Evolutionary conservation across 2,888 invertebrate species (phyloP), one percentile per base, ranked within the genome.

Genomic region (Bibio marci): DNA sequence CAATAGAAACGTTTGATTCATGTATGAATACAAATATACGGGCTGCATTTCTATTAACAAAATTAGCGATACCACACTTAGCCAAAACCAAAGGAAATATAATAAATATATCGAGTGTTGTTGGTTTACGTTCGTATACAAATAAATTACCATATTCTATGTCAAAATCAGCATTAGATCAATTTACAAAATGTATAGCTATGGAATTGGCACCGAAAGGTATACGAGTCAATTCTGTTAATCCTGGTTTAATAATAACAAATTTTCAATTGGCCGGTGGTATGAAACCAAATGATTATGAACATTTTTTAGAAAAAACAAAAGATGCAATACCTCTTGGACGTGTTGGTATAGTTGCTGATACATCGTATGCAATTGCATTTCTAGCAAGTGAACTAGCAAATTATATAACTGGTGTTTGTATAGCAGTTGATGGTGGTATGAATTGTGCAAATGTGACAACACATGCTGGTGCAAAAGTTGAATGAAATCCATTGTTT

Each of bases 91-190:
- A 83, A 58, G 90, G 90, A 17, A 82, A 71, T 48, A 77, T 92
- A 48, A 87, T 95, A 0, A 95, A 94, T 57, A 82, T 95, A 0
- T 92, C 92, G 3, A 91, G 91, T 57, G 86, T 94, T 1, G 80
- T 79, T 50, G 95, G 94, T 8, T 55, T 87, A 19, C 68, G 91
- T 55, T 73, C 92, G 43, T 94, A 92, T 53, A 77, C 91, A 1
- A 80, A 81, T 38, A 76, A 90, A n/a, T 59, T 92, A 38, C 79
- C 90, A 1, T 97, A 97, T 57, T 79, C 78, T 50, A 79, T 95
- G 70, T 88, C 90, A 6, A 97, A 97, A 65, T 70, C 88, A 30
- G 90, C 91, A 5, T 59, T 94, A 8, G 95, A 97, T 64, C 92
- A 95, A 55, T 77, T 97, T 48, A 95, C 95, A 0, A 71, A 80